A percentile compares a stretch with the other conserved stretches of the same genome.
Conservation (phyloP, 2,113 vertebrate genomes). For the human region GRCh38 chr4:4649001-4649500, state of each 20-base stretch:
- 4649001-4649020: neutral
- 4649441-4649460: neutral
- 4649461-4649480: neutral
- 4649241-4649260: neutral
- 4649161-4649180: neutral
- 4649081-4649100: neutral
- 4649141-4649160: neutral
- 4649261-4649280: neutral
- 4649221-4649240: neutral
- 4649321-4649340: neutral
- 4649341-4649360: neutral
- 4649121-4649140: neutral
- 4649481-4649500: fast-evolving
- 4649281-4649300: neutral
- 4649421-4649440: neutral
- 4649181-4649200: neutral
- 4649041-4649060: neutral
- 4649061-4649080: neutral
- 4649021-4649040: neutral
- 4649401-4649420: neutral
- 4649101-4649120: neutral
- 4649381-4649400: neutral
- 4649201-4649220: neutral
- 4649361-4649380: neutral
- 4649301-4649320: neutral